Conservation (phyloP, 2,797 vertebrate genomes). For the Myripristis jacobus region DNA sequence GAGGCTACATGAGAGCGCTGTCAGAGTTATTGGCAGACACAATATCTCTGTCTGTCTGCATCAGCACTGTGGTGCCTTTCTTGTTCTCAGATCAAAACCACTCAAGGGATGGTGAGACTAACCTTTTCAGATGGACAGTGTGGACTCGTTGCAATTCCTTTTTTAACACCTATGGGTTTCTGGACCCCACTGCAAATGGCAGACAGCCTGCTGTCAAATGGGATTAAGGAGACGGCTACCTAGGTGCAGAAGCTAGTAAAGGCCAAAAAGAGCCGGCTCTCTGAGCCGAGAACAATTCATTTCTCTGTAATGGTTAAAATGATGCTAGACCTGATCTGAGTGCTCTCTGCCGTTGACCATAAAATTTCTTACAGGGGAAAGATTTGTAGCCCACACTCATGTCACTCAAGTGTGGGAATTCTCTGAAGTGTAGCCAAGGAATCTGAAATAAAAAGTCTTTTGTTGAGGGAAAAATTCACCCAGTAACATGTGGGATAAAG, state of each 20-base stretch:
- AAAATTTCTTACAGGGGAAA: conserved; percentile 50
- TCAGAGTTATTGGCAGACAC: conserved; percentile 1
- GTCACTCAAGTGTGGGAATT: conserved; percentile 17
- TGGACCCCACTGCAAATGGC: conserved; percentile 61
- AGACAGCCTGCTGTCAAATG: conserved; percentile 71
- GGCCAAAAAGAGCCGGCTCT: conserved; percentile 42
- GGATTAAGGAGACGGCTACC: conserved; percentile 63
- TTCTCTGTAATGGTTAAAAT: conserved; percentile 60
- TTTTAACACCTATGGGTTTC: conserved; percentile 66
- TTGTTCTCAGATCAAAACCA: conserved; percentile 45
- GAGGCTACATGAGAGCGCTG: conserved; percentile 19
- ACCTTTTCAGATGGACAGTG: conserved; percentile 53
- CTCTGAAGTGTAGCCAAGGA: conserved; percentile 26
- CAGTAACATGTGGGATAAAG: too few species aligned
- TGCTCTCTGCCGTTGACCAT: conserved; percentile 52
- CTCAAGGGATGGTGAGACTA: conserved; percentile 36
- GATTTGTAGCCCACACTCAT: conserved; percentile 31
- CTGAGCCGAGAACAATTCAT: conserved; percentile 60
- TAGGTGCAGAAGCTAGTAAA: conserved; percentile 30
- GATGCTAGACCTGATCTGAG: conserved; percentile 49
- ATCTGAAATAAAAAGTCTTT: not conserved
- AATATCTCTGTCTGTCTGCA: conserved; percentile 53
- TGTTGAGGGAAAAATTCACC: not conserved
- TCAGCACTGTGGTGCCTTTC: conserved; percentile 24
- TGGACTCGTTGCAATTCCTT: conserved; percentile 51